Evolutionary conservation across 2,113 vertebrate genomes (phyloP), one percentile per base, ranked within the genome.

Genomic region (Pavo muticus): DNA sequence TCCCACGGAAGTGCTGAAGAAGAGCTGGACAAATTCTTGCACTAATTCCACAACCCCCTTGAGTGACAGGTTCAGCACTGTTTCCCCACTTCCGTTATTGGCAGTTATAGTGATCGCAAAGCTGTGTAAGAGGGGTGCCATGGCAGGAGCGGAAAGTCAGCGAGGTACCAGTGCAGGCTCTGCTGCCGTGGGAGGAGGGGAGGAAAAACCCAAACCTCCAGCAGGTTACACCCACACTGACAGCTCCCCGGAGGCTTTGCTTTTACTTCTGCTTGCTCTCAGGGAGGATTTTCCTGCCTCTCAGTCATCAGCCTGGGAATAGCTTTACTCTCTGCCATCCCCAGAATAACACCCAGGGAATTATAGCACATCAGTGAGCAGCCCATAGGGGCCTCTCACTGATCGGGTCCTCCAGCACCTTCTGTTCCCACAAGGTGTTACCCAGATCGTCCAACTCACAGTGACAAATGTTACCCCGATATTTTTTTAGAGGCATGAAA

Each of bases 201-300:
- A 24, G 74, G 74, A 24, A 27, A 57, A 21, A 92, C 6, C 50
- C 37, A 27, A 76, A 68, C 60, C 65, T 83, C 50, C 47, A 20
- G 37, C 65, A 57, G 83, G 85, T 48, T 35, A 47, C 90, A 75
- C 85, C 85, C 87, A 48, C 8, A 2, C 72, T 40, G 75, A 63
- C 73, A 35, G 45, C 11, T 92, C 91, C 85, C 69, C 30, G 72
- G 30, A 64, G 52, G 69, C 88, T 81, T 30, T 84, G 85, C 79
- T 76, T 91, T 86, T 84, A 52, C 69, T 77, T 59, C 94, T 95
- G 78, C 79, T 67, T 52, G 64, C 65, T 72, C 76, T 61, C 44
- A 10, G 61, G 37, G 30, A 92, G 72, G 37, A 50, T 86, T 61
- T 94, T 85, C 76, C 88, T 91, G 89, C 93, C 78, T 86, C 91